Base-by-base conservation (phyloP, 53 echinoderm and acorn worm genomes). In the Patiria pectinifera region DNA sequence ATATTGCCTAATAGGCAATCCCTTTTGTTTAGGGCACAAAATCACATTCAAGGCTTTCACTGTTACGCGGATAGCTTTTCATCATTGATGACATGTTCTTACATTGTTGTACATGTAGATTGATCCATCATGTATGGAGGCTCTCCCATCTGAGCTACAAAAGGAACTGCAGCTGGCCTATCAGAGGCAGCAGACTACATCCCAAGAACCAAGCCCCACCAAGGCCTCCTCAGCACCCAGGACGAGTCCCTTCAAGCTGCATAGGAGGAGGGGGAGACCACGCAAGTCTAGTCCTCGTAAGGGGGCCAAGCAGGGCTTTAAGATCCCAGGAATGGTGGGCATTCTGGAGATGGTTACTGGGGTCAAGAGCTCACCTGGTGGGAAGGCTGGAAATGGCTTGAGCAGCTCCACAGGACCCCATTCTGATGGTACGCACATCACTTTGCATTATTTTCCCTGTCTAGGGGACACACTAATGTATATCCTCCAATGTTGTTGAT, bases 61-160 rank as follows among this genome's bases (percentile, higher is more conserved):
- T 35, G 1, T 35, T 35, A 35, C 0, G 1, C 1, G 35, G 60
- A 60, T 60, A 60, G 12, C 8, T 1, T 60, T 12, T 60, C 2
- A 11, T 12, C 8, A 60, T 12, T 12, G 12, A 12, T 60, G 60
- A 60, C 8, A 60, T 60, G 60, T 60, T 60, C 12, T 60, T 11
- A 60, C 9, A 12, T 12, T 66, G 66, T 87, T 69, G 22, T 13
- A 80, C 24, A 22, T 91, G 6, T 62, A 98, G 98, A 91, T 98
- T 91, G 98, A 98, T 79, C 96, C 96, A 12, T 92, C 94, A 8
- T 98, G 95, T 84, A 58, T 98, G n/a, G 98, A 98, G 26, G 98
- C 98, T 19, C 93, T 98, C 6, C 98, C 98, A 8, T 76, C 90
- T 4, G 98, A 98, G 45, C 89, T 98, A 10, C 92, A 96, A 74